Evolutionary conservation across 2,888 invertebrate species (phyloP), one percentile per base, ranked within the genome.

Genomic region (Drosophila pseudotakahashii): DNA sequence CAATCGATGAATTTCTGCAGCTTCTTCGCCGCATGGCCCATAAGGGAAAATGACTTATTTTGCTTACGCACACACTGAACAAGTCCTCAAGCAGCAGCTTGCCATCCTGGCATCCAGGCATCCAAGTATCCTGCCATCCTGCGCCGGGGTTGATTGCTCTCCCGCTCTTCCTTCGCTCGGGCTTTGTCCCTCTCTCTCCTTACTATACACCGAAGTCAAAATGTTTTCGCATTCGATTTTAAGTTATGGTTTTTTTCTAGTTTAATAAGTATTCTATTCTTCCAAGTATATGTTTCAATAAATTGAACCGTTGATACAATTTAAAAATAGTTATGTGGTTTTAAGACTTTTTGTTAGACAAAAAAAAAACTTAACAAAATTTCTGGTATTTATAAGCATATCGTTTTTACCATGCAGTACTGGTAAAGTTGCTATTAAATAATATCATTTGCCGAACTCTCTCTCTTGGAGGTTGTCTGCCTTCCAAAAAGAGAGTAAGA

Each of bases 1-100:
- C 81, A 85, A 85, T 85, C 85, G 85, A 87, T 85, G 85, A 81
- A 88, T 88, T 85, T 77, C 81, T 77, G 79, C 79, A 82, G 81
- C 80, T 45, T 64, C 59, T 61, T 45, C 53, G 30, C 45, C 61
- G 23, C 42, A 42, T 48, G 66, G 77, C 73, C 81, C 88, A 78
- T 79, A 76, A 79, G 89, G 85, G 89, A 81, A 88, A 85, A 85
- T 88, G 84, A 85, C 85, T 89, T 88, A 89, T 88, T 85, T 85
- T 89, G 70, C 87, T 85, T 88, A 84, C 86, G 85, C 85, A 89
- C 84, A 85, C 88, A 87, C 72, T 50, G 73, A 68, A 61, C 73
- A 80, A 76, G 73, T 66, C 53, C 75, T 75, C 75, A 42, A 59
- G 75, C 48, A 42, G 68, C 32, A 63, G 36, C 60, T 59, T 57